Evolutionary conservation across 2,888 invertebrate genomes (phyloP), one percentile per base, ranked within the genome.

Genomic region (Hyppa rectilinea): DNA sequence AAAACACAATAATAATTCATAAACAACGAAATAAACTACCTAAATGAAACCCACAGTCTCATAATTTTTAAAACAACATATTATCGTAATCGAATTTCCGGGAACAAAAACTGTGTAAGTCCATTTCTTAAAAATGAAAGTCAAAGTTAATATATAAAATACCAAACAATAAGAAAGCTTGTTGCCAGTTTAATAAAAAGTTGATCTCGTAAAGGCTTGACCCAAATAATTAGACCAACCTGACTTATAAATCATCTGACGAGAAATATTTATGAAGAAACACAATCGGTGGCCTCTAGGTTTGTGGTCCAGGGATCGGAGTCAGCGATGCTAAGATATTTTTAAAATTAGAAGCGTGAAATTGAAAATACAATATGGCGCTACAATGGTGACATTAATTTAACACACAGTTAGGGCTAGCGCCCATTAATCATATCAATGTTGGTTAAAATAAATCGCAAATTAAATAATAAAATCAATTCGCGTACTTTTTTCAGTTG

Each of bases 161-260:
- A 60, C 65, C 76, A 82, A 84, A 88, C 89, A 89, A 89, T 87
- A 78, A 78, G 78, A 80, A 73, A 77, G 59, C 74, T 71, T 74
- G 80, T 61, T 63, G 72, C 65, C 63, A 73, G 69, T 75, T 49
- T 36, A 7, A 90, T 91, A 90, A 91, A 92, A 92, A 90, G 87
- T 87, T 87, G 91, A 91, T 92, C 91, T 92, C 83, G 83, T 90
- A 90, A 89, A 90, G 81, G 89, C 87, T 87, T 91, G 93, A 90
- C 92, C 94, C 87, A 92, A 93, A 94, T 94, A 94, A 94, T 94
- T 93, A 93, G 93, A 92, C 91, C 88, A 85, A 87, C 86, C 89
- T 89, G 88, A 87, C 86, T 86, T 87, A 93, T 94, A 94, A 94
- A 94, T 94, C 93, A 94, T 94, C 88, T 89, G 87, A 88, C 88